Base-by-base conservation (phyloP, 2,888 invertebrate species). In the Phaedon cochleariae region DNA sequence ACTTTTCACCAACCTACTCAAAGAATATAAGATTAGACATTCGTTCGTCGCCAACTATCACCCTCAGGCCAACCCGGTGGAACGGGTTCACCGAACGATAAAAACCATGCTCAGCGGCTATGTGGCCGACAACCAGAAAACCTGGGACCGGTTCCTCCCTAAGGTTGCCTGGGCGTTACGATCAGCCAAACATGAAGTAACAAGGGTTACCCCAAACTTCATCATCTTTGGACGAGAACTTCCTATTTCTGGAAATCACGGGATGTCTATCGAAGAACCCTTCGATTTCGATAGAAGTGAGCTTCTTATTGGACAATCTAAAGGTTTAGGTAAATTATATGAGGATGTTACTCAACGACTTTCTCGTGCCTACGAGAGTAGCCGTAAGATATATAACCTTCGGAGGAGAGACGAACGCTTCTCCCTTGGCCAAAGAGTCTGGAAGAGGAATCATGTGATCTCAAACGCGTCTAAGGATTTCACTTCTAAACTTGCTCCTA, bases 401-500 rank as follows among this genome's bases (percentile, higher is more conserved):
- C 41, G 66, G 15, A 41, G 49, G 18, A 51, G 66, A 12, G 51
- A 46, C n/a, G 59, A 58, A 34, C n/a, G 12, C 6, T 66, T 58
- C 46, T 4, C 7, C 5, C 9, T 59, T 6, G 45, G 46, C 34
- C 49, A 66, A 18, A 15, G 2, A 5, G 59, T 66, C 2, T 66
- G 63, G 62, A 52, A 31, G n/a, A 45, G 37, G 17, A 66, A 66
- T 59, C 29, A 41, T 41, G 53, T 53, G 10, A 46, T 64, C 1
- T 70, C 68, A 2, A 60, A 71, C 34, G 67, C 67, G 10, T 59
- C 64, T 2, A 55, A 64, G 12, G 52, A 29, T 18, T 67, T 59
- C 49, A 60, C 67, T 2, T 45, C 65, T 1, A 71, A 71, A 37
- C 34, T 71, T 6, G 61, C 67, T 12, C 64, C 61, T 5, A 58